These are phyloP conservation scores for Chromoteleia sp. DNA, from an alignment of 2,888 invertebrate genomes.

Conservation along the genomic window DNA sequence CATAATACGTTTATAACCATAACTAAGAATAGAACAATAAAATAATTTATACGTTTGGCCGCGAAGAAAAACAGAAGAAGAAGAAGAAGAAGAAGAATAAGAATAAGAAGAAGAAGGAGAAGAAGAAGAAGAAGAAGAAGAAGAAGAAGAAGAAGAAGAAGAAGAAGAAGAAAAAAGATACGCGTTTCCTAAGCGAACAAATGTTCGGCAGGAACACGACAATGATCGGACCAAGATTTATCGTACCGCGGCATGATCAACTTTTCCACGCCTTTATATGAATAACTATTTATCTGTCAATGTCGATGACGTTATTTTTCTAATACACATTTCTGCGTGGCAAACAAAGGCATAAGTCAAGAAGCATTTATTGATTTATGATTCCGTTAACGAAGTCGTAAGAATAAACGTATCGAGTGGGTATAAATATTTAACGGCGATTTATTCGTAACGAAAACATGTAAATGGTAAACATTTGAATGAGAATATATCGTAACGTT, in stretches of 20 bases:
- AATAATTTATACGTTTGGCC: conserved; percentile 17
- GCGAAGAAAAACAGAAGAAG: too few relatives aligned
- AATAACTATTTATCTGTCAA: conserved; percentile 64
- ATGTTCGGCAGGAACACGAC: conserved; percentile 28
- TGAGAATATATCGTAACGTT: conserved; percentile 47
- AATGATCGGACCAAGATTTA: conserved; percentile 40
- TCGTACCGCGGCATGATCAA: conserved; percentile 26
- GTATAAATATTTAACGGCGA: conserved; percentile 62
- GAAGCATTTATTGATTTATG: conserved; percentile 65
- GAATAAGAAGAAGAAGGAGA: too few relatives aligned
- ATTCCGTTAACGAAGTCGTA: conserved; percentile 62
- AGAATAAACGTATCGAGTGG: conserved; percentile 48
- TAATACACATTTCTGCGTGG: conserved; percentile 37
- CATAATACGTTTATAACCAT: background rate
- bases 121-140: too few relatives aligned
- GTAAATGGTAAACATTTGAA: conserved; percentile 55
- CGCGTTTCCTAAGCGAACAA: conserved; percentile 17
- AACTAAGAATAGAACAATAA: conserved; percentile 10
- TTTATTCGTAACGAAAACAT: conserved; percentile 58
- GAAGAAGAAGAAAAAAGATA: background rate
- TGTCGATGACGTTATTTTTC: conserved; percentile 61
- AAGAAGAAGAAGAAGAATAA: too few relatives aligned
- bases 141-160: too few relatives aligned
- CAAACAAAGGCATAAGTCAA: conserved; percentile 66
- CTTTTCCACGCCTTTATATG: conserved; percentile 57